A percentile compares a stretch with the other conserved stretches of the same genome.
These are phyloP conservation scores for Drosophila hydei DNA, from an alignment of 1,140 invertebrate genomes.

Conservation along the genomic window DNA sequence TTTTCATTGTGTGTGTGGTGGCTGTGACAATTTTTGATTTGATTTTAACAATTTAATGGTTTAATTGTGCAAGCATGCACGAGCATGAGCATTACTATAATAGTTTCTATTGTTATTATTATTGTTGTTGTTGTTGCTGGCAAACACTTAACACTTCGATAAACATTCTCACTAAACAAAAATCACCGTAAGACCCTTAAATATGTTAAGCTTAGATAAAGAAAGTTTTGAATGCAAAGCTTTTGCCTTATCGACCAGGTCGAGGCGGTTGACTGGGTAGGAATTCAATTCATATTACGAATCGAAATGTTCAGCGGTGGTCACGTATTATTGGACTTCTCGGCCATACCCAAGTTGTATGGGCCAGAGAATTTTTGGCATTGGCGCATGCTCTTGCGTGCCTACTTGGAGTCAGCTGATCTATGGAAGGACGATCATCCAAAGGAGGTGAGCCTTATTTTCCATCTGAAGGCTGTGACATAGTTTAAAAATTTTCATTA, in stretches of 20 bases:
- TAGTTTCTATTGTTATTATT: constrained; percentile 1
- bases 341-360: constrained; percentile 57
- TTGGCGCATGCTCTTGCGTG: constrained; percentile 55
- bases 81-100: constrained; percentile 1
- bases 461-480: not conserved
- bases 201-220: constrained; percentile 45
- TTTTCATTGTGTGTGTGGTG: constrained; percentile 21
- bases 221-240: constrained; percentile 21
- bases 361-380: constrained; percentile 62
- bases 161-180: not conserved
- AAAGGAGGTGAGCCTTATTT: constrained; percentile 34
- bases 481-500: not conserved
- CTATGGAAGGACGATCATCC: constrained; percentile 64
- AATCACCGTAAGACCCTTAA: constrained; percentile 21
- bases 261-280: not conserved
- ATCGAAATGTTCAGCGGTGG: constrained; percentile 27
- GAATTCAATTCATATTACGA: constrained; percentile 20
- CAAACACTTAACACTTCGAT: constrained; percentile 40
- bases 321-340: constrained; percentile 57
- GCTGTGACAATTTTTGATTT: constrained; percentile 53
- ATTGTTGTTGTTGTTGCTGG: constrained; percentile 3
- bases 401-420: constrained; percentile 55
- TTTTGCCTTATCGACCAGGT: constrained; percentile 12
- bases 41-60: constrained; percentile 81
- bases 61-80: constrained; percentile 54